A percentile compares a stretch with the other conserved stretches of the same genome.
Conservation (phyloP, 2,113 vertebrate genomes). For the Erythrocercus mccallii region DNA sequence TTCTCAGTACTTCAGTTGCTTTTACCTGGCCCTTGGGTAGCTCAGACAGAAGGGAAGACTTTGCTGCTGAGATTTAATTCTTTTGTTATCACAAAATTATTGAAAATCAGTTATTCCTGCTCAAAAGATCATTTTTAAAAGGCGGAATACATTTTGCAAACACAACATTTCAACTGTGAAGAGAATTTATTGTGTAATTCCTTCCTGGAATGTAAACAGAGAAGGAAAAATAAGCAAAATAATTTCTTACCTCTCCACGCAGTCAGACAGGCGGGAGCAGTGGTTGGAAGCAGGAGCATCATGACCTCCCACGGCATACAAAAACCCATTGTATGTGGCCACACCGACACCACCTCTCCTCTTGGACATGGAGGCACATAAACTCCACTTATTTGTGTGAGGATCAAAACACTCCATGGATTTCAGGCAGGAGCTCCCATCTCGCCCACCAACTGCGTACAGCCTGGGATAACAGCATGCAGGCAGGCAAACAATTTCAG, state of each 20-base stretch:
- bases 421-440: conserved; percentile 93
- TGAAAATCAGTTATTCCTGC: neutral
- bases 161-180: neutral
- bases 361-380: conserved; percentile 92
- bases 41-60: neutral
- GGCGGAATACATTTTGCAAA: neutral
- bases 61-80: neutral
- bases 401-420: conserved; percentile 98
- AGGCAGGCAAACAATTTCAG: neutral
- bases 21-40: neutral
- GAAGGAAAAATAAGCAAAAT: fast-evolving
- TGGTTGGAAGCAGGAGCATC: conserved; percentile 94
- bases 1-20: neutral
- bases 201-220: neutral
- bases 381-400: conserved; percentile 96
- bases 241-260: conserved; percentile 85
- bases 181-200: neutral
- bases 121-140: neutral
- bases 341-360: conserved; percentile 91
- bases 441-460: conserved; percentile 91
- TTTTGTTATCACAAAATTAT: neutral
- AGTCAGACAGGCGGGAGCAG: conserved; percentile 85
- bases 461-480: conserved; percentile 67
- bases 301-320: conserved; percentile 92
- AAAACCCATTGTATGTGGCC: conserved; percentile 88